Evolutionary conservation across 2,797 vertebrate genomes (phyloP).

Genomic region (Dryobates pubescens): DNA sequence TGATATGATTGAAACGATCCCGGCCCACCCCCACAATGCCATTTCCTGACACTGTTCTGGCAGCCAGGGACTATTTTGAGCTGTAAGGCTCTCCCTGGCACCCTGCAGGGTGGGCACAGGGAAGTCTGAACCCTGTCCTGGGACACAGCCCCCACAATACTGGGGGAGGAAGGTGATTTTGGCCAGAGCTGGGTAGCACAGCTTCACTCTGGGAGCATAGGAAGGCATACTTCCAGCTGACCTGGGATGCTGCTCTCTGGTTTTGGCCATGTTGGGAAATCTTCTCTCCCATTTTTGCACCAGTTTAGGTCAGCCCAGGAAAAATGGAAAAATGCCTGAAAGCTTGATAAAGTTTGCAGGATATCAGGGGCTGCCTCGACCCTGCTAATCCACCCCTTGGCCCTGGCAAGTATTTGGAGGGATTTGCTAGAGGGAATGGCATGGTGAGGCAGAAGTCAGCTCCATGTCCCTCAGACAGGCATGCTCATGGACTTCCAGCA

Average conservation of each 20-base stretch:
- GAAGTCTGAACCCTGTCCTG: background rate
- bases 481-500: rapidly evolving
- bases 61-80: background rate
- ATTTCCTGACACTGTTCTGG: conserved; percentile 65
- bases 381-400: background rate
- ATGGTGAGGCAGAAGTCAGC: rapidly evolving
- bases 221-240: background rate
- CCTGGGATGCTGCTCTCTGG: rapidly evolving
- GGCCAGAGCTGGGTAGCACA: background rate
- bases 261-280: background rate
- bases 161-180: background rate
- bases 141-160: rapidly evolving
- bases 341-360: background rate
- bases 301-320: background rate
- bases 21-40: conserved; percentile 3
- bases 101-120: background rate
- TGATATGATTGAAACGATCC: conserved; percentile 1
- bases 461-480: rapidly evolving
- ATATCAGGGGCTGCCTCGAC: background rate
- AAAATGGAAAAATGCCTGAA: background rate
- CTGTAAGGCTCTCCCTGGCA: background rate
- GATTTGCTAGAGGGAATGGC: background rate
- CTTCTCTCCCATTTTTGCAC: background rate
- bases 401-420: background rate
- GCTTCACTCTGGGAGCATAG: rapidly evolving